These are phyloP conservation scores for Dasysyrphus albostriatus DNA, from an alignment of 2,888 invertebrate genomes.

Conservation along the genomic window DNA sequence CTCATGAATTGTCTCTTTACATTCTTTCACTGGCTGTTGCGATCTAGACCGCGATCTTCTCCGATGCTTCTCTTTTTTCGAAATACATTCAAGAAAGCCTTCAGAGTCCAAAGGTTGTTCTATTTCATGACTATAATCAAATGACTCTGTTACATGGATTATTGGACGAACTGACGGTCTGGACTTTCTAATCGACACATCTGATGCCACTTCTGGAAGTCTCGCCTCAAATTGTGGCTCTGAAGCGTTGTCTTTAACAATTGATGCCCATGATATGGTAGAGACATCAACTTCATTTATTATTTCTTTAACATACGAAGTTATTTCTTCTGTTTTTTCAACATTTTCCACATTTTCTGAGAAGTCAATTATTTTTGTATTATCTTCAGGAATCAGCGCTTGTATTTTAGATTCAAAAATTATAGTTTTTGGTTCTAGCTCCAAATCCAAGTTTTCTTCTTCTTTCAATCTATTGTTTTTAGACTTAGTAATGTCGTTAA, in stretches of 20 bases:
- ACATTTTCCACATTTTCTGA: not conserved
- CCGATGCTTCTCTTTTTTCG: constrained; percentile 84
- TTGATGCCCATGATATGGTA: constrained; percentile 78
- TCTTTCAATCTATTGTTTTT: not conserved
- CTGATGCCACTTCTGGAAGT: constrained; percentile 15
- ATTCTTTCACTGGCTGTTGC: constrained; percentile 81
- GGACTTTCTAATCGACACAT: constrained; percentile 76
- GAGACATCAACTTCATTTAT: constrained; percentile 78
- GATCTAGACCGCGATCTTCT: constrained; percentile 85
- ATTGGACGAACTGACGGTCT: constrained; percentile 78
- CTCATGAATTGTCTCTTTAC: constrained; percentile 82
- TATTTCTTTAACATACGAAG: constrained; percentile 79
- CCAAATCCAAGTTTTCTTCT: not conserved
- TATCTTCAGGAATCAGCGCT: not conserved
- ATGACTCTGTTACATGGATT: constrained; percentile 78
- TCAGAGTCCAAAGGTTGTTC: constrained; percentile 80
- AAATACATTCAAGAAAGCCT: constrained; percentile 85
- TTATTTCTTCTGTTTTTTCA: constrained; percentile 42
- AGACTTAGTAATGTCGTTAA: not conserved
- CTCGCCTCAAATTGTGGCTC: constrained; percentile 46
- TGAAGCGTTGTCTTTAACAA: constrained; percentile 75
- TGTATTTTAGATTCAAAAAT: not conserved
- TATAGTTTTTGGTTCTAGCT: not conserved
- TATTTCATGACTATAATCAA: constrained; percentile 36
- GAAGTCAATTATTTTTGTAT: not conserved